These are phyloP conservation scores for Myiotriccus ornatus DNA, from an alignment of 2,797 vertebrate species.

Conservation along the genomic window DNA sequence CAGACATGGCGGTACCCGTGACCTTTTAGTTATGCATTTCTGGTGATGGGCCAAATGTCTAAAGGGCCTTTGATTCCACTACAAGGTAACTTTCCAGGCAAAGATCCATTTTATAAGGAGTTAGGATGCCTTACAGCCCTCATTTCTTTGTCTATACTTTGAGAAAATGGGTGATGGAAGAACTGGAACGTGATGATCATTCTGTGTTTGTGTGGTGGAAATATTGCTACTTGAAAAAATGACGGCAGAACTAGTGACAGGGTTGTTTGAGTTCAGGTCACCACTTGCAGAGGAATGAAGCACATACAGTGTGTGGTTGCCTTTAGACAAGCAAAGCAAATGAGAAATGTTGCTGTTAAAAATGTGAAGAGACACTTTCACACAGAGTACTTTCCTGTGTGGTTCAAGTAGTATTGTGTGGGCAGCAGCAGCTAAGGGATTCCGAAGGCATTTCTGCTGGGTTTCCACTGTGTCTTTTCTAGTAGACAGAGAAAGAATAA, in stretches of 20 bases:
- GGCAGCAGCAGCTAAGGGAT: not conserved
- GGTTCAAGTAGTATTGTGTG: not conserved
- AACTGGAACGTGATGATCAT: not conserved
- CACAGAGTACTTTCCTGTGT: not conserved
- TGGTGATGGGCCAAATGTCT: not conserved
- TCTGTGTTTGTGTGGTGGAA: not conserved
- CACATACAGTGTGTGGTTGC: not conserved
- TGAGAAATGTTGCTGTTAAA: not conserved
- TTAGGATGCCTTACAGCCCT: not conserved
- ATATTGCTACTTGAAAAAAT: not conserved
- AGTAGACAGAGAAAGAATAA: not conserved
- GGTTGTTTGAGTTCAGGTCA: not conserved
- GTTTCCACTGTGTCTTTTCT: not conserved
- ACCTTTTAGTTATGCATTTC: not conserved
- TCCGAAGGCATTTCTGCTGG: not conserved
- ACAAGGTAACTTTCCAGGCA: not conserved
- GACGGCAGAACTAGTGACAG: not conserved
- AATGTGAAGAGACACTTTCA: not conserved
- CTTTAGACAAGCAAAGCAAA: not conserved
- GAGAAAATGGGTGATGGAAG: not conserved
- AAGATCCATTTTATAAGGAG: not conserved
- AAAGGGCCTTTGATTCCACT: not conserved
- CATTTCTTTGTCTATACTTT: not conserved
- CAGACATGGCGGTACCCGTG: not conserved
- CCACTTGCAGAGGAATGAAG: not conserved